Base-by-base conservation (phyloP, 2,113 vertebrate species). In the Eulacestoma nigropectus region DNA sequence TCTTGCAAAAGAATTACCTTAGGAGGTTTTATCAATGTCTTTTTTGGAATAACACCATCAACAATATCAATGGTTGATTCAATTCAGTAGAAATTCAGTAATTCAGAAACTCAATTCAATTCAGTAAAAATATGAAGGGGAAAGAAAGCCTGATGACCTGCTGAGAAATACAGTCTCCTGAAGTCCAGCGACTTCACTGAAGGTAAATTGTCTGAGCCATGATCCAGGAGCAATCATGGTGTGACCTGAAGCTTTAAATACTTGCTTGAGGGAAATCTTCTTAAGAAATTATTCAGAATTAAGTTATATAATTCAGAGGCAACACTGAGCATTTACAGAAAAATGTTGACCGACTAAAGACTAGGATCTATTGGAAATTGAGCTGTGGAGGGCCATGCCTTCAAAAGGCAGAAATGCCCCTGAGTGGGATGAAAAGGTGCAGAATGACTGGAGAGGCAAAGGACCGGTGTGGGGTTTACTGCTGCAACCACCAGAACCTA, bases 381-480 rank as follows among this genome's bases (percentile, higher is more conserved):
- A 62, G 7, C 47, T 37, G 11, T 56, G 55, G 13, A 84, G 29
- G 29, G 6, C 35, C n/a, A 68, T 56, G 21, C 29, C 10, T 33
- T 37, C 13, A 10, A 41, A 62, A 57, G 27, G 30, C 33, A 84
- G 60, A 73, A 29, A 16, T 55, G 49, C 3, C 27, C 20, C 25
- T 35, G 14, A 59, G 49, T 14, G 29, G 27, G 50, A 62, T 52
- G 37, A 63, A 68, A 85, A 78, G 30, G 26, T 44, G 39, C 21
- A 70, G 46, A 53, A 39, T 2, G 3, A 57, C 16, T 37, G 50
- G 29, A 64, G 13, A 52, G 37, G 26, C 22, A n/a, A 57, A 62
- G 35, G 35, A 64, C 17, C 39, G 13, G 20, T 0, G 0, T 13
- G 44, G 37, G 2, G 5, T 76, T 92, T 76, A 10, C 16, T 46